Percentiles rank a stretch among this genome's conserved stretches.
phyloP scores from a whole-genome alignment of 2,113 vertebrate genomes.

The Oryzias celebensis region DNA sequence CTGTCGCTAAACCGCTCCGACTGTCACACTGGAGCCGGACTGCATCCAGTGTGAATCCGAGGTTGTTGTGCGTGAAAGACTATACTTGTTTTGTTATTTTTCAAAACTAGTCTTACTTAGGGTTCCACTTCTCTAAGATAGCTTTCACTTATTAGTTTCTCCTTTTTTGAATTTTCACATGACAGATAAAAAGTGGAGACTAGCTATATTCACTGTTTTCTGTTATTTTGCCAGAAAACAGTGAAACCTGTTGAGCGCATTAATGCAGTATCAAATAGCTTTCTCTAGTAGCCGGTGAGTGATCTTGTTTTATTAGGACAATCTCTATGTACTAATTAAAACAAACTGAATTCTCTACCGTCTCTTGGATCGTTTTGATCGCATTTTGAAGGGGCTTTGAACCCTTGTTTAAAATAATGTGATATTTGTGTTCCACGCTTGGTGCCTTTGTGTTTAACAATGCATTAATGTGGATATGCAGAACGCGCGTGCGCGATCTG shows the following conservation, averaged over 20 bases:
- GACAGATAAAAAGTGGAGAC: background rate
- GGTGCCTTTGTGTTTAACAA: conserved; percentile 25
- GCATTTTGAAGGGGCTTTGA: conserved; percentile 27
- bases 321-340: conserved; percentile 6
- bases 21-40: too few relatives aligned
- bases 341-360: conserved; percentile 7
- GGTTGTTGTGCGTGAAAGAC: too few relatives aligned
- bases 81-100: too few relatives aligned
- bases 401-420: conserved; percentile 42
- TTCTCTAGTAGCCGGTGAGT: background rate
- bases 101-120: too few relatives aligned
- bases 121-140: too few relatives aligned
- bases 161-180: too few relatives aligned
- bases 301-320: background rate
- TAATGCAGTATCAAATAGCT: background rate
- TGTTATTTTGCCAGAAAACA: background rate
- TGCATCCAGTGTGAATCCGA: too few relatives aligned
- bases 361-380: conserved; percentile 10
- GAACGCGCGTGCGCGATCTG: conserved; percentile 35
- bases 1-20: too few relatives aligned
- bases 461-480: conserved; percentile 28
- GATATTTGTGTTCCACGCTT: conserved; percentile 16
- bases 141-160: too few relatives aligned
- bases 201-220: too few relatives aligned
- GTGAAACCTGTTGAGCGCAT: background rate